Evolutionary conservation across 2,888 invertebrate genomes (phyloP).

Genomic region (Drosophila algonquin): DNA sequence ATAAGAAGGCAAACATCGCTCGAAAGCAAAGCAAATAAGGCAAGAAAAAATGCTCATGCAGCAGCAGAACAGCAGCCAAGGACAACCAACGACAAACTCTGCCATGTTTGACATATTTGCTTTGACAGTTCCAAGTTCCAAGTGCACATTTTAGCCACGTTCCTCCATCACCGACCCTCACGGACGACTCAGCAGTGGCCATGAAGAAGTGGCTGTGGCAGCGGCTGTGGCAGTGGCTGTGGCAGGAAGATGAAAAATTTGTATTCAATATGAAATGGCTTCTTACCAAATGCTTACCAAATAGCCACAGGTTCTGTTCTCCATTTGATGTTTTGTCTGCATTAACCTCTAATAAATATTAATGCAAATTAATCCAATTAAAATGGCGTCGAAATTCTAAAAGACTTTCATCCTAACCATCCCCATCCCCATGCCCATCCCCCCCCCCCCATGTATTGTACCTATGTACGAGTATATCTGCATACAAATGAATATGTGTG

Average conservation of each 20-base stretch:
- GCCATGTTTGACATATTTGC: conserved; percentile 79
- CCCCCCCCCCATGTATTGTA: conserved; percentile 25
- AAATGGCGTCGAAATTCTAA: conserved; percentile 76
- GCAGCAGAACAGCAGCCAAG: conserved; percentile 35
- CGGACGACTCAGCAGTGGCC: conserved; percentile 29
- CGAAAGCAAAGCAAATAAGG: conserved; percentile 66
- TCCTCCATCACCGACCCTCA: conserved; percentile 36
- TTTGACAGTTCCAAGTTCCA: conserved; percentile 75
- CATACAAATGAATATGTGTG: background rate
- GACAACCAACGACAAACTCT: conserved; percentile 58
- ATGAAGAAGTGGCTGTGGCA: background rate
- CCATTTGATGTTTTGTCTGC: conserved; percentile 51
- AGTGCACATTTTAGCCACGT: conserved; percentile 79
- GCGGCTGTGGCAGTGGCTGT: no score
- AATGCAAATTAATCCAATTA: conserved; percentile 79
- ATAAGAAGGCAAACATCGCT: conserved; percentile 74
- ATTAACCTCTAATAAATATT: conserved; percentile 75
- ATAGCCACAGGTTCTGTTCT: conserved; percentile 67
- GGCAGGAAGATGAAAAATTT: background rate
- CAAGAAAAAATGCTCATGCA: conserved; percentile 33
- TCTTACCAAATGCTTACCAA: conserved; percentile 63
- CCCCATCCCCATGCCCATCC: background rate
- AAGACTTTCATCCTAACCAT: conserved; percentile 64
- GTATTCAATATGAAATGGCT: conserved; percentile 57
- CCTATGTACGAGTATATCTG: conserved; percentile 41